A percentile compares a stretch with the other conserved stretches of the same genome.
These are phyloP conservation scores for Phacellophora camtschatica DNA, from an alignment of 30 jellyfish, hydroid and myxozoan species.

Conservation along the genomic window DNA sequence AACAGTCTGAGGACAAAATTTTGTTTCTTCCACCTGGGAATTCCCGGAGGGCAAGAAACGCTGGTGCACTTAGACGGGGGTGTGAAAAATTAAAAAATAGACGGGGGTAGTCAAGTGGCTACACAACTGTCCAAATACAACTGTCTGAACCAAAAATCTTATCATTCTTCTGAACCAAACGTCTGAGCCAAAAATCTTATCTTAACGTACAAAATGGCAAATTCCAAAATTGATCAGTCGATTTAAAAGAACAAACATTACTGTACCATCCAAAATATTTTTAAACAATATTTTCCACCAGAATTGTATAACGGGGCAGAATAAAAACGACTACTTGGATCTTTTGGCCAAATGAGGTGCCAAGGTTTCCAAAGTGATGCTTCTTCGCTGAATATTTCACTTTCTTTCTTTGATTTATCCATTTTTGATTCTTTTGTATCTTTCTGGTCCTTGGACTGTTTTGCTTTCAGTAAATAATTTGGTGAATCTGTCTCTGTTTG, in stretches of 20 bases:
- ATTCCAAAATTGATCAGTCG: too few species aligned
- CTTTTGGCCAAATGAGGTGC: conserved; percentile 99
- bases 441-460: conserved; percentile 71
- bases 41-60: too few species aligned
- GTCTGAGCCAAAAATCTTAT: too few species aligned
- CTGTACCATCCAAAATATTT: conserved; percentile 97
- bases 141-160: too few species aligned
- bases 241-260: background rate
- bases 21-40: too few species aligned
- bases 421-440: conserved; percentile 56
- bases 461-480: conserved; percentile 43
- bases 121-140: too few species aligned
- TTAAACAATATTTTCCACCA: conserved; percentile 93
- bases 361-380: conserved; percentile 86
- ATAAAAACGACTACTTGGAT: conserved; percentile 23
- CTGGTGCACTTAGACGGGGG: too few species aligned
- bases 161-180: too few species aligned
- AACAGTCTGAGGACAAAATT: too few species aligned
- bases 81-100: too few species aligned
- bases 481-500: conserved; percentile 32
- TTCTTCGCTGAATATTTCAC: conserved; percentile 63
- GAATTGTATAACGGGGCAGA: conserved; percentile 65
- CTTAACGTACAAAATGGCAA: too few species aligned
- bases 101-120: too few species aligned
- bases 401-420: conserved; percentile 71